Percentiles rank a stretch among this genome's conserved stretches.
Conservation (phyloP, 2,888 invertebrate genomes). For the Agriopis leucophaearia region DNA sequence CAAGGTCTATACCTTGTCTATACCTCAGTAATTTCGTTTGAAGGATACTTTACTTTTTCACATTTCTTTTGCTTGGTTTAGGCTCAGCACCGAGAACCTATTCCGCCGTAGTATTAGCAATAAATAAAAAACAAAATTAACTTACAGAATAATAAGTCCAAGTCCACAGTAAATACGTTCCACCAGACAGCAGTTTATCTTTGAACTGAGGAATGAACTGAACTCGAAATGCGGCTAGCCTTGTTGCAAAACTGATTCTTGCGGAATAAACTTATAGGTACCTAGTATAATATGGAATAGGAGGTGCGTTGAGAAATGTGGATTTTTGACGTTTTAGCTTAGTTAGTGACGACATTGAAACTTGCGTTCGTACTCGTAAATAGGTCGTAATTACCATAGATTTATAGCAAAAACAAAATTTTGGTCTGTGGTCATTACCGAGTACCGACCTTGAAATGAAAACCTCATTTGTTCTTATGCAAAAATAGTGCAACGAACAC, state of each 20-base stretch:
- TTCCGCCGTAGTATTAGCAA: neutral
- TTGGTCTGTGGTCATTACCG: neutral
- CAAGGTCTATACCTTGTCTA: no score
- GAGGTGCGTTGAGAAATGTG: slow-evolving; percentile 3
- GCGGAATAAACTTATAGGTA: no score
- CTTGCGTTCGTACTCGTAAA: no score
- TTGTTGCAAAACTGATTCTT: slow-evolving; percentile 13
- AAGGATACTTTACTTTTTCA: neutral
- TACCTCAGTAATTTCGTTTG: no score
- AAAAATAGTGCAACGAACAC: no score
- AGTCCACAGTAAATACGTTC: slow-evolving; percentile 12
- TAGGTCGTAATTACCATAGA: no score
- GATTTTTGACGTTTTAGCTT: slow-evolving; percentile 15
- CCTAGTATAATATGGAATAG: no score
- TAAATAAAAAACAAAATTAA: neutral
- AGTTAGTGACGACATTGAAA: slow-evolving; percentile 9
- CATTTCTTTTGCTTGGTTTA: neutral
- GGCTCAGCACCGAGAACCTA: neutral
- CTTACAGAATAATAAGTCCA: slow-evolving; percentile 3
- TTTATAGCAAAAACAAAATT: no score
- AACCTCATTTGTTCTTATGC: neutral
- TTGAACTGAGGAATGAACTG: neutral
- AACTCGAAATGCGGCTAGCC: slow-evolving; percentile 1
- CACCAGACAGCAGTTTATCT: neutral
- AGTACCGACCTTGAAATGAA: neutral